Evolutionary conservation across 2,113 vertebrate species (phyloP).

Genomic region (Panthera uncia): DNA sequence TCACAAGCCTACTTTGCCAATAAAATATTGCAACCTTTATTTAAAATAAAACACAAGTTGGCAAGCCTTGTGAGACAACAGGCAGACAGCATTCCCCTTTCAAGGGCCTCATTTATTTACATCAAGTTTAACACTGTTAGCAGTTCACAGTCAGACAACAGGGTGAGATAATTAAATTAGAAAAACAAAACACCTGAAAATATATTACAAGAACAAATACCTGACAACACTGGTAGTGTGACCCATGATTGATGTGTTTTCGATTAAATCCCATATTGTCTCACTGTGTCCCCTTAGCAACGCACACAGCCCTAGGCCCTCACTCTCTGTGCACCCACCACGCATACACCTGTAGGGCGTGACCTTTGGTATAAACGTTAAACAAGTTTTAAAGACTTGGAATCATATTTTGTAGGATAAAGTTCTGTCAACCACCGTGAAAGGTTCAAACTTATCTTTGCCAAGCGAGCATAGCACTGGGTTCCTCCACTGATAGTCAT

Average conservation of each 20-base stretch:
- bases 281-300: slow-evolving; percentile 54
- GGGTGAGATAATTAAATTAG: slow-evolving; percentile 97
- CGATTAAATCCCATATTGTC: slow-evolving; percentile 62
- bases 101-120: slow-evolving; percentile 95
- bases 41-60: slow-evolving; percentile 89
- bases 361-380: slow-evolving; percentile 80
- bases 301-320: background rate
- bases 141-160: slow-evolving; percentile 99
- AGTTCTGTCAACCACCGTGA: slow-evolving; percentile 16
- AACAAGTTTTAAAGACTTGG: background rate
- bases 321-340: background rate
- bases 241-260: slow-evolving; percentile 77
- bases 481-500: background rate
- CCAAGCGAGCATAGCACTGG: background rate
- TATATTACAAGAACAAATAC: slow-evolving; percentile 93
- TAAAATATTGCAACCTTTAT: slow-evolving; percentile 91
- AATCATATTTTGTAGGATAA: slow-evolving; percentile 11
- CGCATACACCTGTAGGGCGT: background rate
- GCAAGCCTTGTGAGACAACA: slow-evolving; percentile 85
- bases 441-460: background rate
- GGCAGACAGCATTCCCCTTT: slow-evolving; percentile 81
- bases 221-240: slow-evolving; percentile 87
- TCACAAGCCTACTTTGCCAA: slow-evolving; percentile 80
- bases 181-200: slow-evolving; percentile 92
- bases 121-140: slow-evolving; percentile 99